phyloP scores from a whole-genome alignment of 2,113 vertebrate species.

The Vireo altiloquus region DNA sequence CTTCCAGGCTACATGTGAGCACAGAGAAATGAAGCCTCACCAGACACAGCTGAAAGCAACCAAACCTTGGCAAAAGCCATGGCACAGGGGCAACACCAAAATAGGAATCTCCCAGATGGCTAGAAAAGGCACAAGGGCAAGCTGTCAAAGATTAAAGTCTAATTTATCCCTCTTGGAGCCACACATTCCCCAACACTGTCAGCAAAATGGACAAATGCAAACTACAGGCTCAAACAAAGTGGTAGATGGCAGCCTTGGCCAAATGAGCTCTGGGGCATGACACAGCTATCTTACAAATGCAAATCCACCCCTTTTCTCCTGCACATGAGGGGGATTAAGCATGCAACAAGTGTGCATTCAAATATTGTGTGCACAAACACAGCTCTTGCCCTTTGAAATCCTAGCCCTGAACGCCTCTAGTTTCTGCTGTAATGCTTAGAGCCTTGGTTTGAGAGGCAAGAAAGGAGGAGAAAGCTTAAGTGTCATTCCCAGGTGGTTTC shows the following conservation, averaged over 20 bases:
- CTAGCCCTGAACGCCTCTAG: background rate
- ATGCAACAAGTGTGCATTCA: slow-evolving; percentile 3
- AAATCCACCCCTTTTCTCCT: slow-evolving; percentile 23
- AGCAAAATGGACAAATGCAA: slow-evolving; percentile 9
- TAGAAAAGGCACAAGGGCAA: background rate
- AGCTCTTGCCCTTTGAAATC: background rate
- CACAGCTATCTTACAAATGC: slow-evolving; percentile 30
- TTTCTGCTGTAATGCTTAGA: background rate
- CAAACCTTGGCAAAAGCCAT: background rate
- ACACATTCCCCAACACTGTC: background rate
- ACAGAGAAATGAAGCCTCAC: background rate
- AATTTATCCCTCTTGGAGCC: background rate
- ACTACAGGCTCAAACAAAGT: background rate
- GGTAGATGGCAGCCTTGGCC: background rate
- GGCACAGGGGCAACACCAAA: background rate
- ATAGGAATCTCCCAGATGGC: background rate
- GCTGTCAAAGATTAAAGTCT: background rate
- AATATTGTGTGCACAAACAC: slow-evolving; percentile 39
- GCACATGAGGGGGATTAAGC: background rate
- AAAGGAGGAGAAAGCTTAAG: background rate
- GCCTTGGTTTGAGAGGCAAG: background rate
- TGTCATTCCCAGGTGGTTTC: background rate
- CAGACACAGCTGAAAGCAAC: background rate
- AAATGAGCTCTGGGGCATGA: background rate
- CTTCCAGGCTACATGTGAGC: background rate